Base-by-base conservation (phyloP, 2,888 invertebrate species). In the Drosophila falleni region DNA sequence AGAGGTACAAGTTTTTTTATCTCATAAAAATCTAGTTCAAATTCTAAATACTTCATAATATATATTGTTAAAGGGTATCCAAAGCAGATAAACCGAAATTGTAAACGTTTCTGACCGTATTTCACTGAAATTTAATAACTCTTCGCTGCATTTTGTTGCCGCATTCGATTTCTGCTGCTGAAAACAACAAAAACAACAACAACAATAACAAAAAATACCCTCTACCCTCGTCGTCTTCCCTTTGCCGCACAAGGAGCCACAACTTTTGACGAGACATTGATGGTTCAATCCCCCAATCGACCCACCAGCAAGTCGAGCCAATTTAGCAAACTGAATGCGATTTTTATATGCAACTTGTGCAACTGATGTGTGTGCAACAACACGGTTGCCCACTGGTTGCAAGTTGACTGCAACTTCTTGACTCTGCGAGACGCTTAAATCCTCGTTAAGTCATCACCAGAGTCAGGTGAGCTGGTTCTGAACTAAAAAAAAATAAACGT, bases 231-330 rank as follows among this genome's bases (percentile, higher is more conserved):
- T 26, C 29, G 1, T 11, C 13, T 11, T 39, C 51, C 47, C 37
- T 31, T 15, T 55, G 64, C 55, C 63, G 56, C 63, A 66, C 61
- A 66, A 51, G 67, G 49, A 70, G 67, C 42, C 59, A 15, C 69
- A 68, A 44, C 50, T 71, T 70, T 82, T 87, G 89, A 87, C 80
- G 89, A 84, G 87, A 87, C 87, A 87, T 89, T 87, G 87, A 87
- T 89, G 87, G 89, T 87, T 87, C 87, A 87, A 87, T 87, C 87
- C 74, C 59, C 68, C 69, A 80, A 83, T 79, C 83, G 87, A 83
- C 83, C 87, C 81, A 80, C 80, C 80, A 83, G 76, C 59, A 65
- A 69, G 87, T 53, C 55, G 76, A 86, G 83, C 86, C 86, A 86
- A 86, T 86, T 86, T 86, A 86, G 85, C 88, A 86, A 77, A 61